Percentiles rank a stretch among this genome's conserved stretches.
Conservation (phyloP, 2,797 vertebrate species). For the Pseudomugil tenellus region DNA sequence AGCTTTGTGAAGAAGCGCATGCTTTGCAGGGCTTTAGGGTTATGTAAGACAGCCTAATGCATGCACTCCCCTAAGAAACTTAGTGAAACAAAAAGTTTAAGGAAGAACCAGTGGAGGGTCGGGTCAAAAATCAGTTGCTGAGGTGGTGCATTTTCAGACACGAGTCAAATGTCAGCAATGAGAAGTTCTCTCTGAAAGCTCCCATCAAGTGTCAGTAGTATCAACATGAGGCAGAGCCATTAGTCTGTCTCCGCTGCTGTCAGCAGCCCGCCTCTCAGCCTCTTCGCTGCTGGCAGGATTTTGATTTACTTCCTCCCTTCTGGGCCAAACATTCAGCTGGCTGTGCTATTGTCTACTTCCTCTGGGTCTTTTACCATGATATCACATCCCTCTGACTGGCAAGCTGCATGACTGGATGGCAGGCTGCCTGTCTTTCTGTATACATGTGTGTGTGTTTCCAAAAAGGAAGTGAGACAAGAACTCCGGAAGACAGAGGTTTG, state of each 20-base stretch:
- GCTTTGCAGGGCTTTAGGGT: not conserved
- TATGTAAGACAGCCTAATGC: not conserved
- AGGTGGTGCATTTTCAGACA: slow-evolving; percentile 24
- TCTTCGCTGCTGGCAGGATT: slow-evolving; percentile 54
- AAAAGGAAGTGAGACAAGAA: slow-evolving; percentile 56
- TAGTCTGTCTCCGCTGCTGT: slow-evolving; percentile 62
- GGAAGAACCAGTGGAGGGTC: not conserved
- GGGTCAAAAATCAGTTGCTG: slow-evolving; percentile 41
- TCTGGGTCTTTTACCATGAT: slow-evolving; percentile 54
- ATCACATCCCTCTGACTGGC: slow-evolving; percentile 52
- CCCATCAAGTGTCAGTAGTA: slow-evolving; percentile 57
- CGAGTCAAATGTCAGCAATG: slow-evolving; percentile 39
- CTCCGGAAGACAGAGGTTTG: slow-evolving; percentile 34
- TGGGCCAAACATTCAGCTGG: slow-evolving; percentile 56
- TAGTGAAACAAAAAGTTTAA: slow-evolving; percentile 6
- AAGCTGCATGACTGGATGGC: slow-evolving; percentile 28
- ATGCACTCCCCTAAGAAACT: slow-evolving; percentile 19
- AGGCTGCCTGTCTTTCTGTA: slow-evolving; percentile 8
- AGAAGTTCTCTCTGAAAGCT: slow-evolving; percentile 18
- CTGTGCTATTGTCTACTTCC: slow-evolving; percentile 68
- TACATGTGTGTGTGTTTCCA: not conserved
- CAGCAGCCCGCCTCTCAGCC: slow-evolving; percentile 44
- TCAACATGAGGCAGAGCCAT: slow-evolving; percentile 64
- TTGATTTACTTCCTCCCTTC: slow-evolving; percentile 55
- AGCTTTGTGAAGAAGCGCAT: too few relatives aligned